These are phyloP conservation scores for Limenitis arthemis DNA, from an alignment of 2,888 invertebrate species.

Conservation along the genomic window DNA sequence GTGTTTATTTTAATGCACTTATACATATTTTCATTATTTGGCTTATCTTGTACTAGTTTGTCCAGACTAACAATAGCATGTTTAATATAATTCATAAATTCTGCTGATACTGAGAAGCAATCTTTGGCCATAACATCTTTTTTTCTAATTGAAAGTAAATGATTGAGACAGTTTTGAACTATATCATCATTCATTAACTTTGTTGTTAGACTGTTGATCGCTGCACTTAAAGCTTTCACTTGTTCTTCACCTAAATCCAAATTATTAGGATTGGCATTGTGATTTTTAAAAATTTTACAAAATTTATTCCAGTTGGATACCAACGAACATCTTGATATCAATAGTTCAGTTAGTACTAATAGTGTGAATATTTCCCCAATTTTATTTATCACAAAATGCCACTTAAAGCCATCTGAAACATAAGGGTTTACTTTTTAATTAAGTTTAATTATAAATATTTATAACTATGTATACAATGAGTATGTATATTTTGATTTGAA, in stretches of 20 bases:
- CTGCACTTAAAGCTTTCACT: slow-evolving; percentile 77
- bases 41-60: slow-evolving; percentile 61
- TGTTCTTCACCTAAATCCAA: slow-evolving; percentile 74
- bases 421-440: too few species aligned
- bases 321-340: slow-evolving; percentile 57
- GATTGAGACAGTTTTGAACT: slow-evolving; percentile 72
- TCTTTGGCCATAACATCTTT: slow-evolving; percentile 62
- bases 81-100: slow-evolving; percentile 77
- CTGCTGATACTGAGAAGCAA: slow-evolving; percentile 61
- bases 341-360: slow-evolving; percentile 76
- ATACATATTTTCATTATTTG: slow-evolving; percentile 64
- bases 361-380: slow-evolving; percentile 78
- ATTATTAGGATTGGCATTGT: slow-evolving; percentile 74
- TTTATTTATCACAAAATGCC: slow-evolving; percentile 65
- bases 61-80: slow-evolving; percentile 76
- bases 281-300: slow-evolving; percentile 79
- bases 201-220: slow-evolving; percentile 78
- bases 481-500: too few species aligned
- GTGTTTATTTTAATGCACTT: slow-evolving; percentile 78
- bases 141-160: slow-evolving; percentile 48
- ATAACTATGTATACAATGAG: too few species aligned
- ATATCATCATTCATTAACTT: slow-evolving; percentile 79
- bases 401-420: slow-evolving; percentile 57
- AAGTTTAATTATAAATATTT: too few species aligned
- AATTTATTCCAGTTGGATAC: slow-evolving; percentile 82